phyloP scores from a whole-genome alignment of 2,797 vertebrate species.

The Enteromius radiatus region DNA sequence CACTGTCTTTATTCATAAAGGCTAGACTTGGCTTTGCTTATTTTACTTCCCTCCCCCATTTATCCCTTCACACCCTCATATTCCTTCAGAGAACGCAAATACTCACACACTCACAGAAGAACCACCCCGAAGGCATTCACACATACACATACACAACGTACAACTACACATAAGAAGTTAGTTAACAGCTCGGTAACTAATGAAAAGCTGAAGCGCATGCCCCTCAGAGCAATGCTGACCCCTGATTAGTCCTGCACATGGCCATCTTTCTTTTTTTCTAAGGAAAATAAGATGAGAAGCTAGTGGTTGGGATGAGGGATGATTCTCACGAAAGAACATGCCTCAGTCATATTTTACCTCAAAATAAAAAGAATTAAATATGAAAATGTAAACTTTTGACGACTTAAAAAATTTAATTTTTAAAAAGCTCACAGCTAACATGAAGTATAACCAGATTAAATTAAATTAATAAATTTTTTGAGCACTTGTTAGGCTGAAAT shows the following conservation, averaged over 20 bases:
- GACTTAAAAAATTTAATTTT: too few relatives aligned
- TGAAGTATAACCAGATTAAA: background rate
- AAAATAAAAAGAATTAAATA: background rate
- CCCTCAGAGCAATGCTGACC: constrained; percentile 62
- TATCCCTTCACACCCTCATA: constrained; percentile 51
- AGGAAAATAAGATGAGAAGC: background rate
- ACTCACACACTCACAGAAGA: constrained; percentile 55
- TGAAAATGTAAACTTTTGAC: too few relatives aligned
- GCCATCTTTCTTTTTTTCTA: constrained; percentile 36
- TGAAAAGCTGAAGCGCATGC: constrained; percentile 66
- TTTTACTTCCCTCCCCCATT: constrained; percentile 13
- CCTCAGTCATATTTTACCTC: background rate
- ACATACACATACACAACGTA: constrained; percentile 53
- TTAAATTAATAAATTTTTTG: background rate
- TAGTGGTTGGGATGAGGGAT: background rate
- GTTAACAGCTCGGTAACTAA: constrained; percentile 63
- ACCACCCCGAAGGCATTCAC: constrained; percentile 45
- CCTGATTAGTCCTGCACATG: constrained; percentile 66
- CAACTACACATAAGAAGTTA: constrained; percentile 62
- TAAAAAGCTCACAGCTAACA: background rate
- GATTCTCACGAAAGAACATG: constrained; percentile 7
- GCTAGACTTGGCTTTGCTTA: constrained; percentile 16
- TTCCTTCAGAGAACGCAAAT: constrained; percentile 56
- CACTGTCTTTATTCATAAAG: constrained; percentile 14
- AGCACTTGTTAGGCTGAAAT: background rate